phyloP scores from a whole-genome alignment of 1,140 invertebrate species.

The Planococcus citri region DNA sequence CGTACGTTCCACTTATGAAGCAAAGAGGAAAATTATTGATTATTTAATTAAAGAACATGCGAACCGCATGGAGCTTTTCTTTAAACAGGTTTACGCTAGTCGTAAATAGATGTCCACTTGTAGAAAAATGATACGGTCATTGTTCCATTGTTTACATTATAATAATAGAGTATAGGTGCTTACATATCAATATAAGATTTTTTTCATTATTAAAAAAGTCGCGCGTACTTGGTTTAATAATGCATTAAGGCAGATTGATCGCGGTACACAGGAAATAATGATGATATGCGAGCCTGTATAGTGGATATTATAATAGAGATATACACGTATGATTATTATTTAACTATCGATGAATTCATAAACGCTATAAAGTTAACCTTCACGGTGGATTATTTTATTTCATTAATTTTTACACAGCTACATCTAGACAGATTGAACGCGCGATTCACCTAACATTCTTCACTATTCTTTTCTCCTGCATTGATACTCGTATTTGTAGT shows the following conservation, averaged over 20 bases:
- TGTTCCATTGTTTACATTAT: neutral
- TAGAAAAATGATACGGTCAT: neutral
- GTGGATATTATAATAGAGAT: neutral
- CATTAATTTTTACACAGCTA: neutral
- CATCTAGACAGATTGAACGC: neutral
- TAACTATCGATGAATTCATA: conserved; percentile 4
- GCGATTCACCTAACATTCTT: too few relatives aligned
- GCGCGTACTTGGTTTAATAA: neutral
- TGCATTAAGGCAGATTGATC: neutral
- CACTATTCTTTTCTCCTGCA: neutral
- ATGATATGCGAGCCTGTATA: neutral
- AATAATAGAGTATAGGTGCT: neutral
- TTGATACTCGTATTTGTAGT: too few relatives aligned
- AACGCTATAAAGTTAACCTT: neutral
- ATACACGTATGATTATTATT: neutral
- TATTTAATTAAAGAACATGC: neutral
- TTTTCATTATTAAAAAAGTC: neutral
- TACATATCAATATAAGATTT: neutral
- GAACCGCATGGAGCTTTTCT: too few relatives aligned
- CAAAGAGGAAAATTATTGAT: neutral
- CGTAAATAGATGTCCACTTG: too few relatives aligned
- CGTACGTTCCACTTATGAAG: neutral
- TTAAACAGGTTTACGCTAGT: too few relatives aligned
- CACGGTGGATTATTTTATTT: conserved; percentile 3
- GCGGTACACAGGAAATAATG: neutral